A percentile compares a stretch with the other conserved stretches of the same genome.
These are phyloP conservation scores for Galago senegalensis DNA, from an alignment of 2,797 vertebrate species.

Conservation along the genomic window DNA sequence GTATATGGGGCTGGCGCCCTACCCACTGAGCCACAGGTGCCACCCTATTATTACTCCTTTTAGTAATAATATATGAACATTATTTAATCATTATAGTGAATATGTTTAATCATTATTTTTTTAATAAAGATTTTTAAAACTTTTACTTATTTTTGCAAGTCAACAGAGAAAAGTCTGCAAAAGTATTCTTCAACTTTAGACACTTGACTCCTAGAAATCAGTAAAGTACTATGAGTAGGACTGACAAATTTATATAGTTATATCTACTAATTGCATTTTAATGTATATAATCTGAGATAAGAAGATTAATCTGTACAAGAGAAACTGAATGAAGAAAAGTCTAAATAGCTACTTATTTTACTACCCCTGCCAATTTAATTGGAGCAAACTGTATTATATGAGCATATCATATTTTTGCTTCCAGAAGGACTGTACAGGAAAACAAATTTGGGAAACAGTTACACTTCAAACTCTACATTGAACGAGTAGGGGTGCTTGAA, in stretches of 20 bases:
- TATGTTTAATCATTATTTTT: neutral
- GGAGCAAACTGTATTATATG: neutral
- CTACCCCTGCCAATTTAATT: neutral
- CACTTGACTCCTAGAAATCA: neutral
- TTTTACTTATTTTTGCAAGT: neutral
- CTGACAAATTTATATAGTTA: neutral
- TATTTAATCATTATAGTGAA: neutral
- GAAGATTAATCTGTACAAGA: neutral
- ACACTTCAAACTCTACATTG: neutral
- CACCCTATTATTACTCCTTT: neutral
- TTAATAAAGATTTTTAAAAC: neutral
- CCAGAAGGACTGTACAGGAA: neutral
- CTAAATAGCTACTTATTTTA: slow-evolving; percentile 4
- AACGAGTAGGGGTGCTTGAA: neutral
- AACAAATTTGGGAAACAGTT: neutral
- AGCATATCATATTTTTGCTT: neutral
- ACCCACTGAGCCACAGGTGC: too few relatives aligned
- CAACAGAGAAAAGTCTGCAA: neutral
- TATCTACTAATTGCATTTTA: neutral
- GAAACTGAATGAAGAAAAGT: neutral
- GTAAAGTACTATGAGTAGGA: neutral
- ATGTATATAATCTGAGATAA: neutral
- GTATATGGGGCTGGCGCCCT: too few relatives aligned
- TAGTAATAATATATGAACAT: neutral
- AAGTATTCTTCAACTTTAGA: neutral